Conservation (phyloP, 2,888 invertebrate species). For the Cartodere bifasciata region DNA sequence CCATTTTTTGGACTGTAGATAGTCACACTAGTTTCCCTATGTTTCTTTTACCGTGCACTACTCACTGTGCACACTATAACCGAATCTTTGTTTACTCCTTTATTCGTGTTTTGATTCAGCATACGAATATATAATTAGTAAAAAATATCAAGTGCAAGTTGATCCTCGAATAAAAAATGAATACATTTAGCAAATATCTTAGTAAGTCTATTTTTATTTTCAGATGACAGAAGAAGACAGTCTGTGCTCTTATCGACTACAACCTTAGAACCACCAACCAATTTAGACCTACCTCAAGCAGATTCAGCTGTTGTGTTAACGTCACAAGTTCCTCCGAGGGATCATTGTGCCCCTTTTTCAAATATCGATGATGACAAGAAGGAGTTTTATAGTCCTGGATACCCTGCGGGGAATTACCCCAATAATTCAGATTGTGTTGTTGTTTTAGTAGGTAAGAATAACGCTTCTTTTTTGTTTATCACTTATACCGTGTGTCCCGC, state of each 20-base stretch:
- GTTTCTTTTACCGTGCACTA: too few species aligned
- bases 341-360: constrained; percentile 43
- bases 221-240: constrained; percentile 10
- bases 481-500: too few species aligned
- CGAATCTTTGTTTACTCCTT: too few species aligned
- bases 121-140: too few species aligned
- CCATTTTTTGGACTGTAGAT: too few species aligned
- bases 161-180: too few species aligned
- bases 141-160: too few species aligned
- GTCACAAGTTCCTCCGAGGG: constrained; percentile 13
- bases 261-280: constrained; percentile 6
- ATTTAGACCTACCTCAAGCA: constrained; percentile 14
- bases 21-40: too few species aligned
- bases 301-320: constrained; percentile 8
- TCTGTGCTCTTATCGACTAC: constrained; percentile 6
- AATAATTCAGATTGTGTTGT: constrained; percentile 53
- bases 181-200: too few species aligned
- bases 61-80: too few species aligned
- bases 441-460: constrained; percentile 55
- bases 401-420: constrained; percentile 47
- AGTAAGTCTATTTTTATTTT: constrained; percentile 5
- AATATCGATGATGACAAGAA: constrained; percentile 42
- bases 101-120: too few species aligned
- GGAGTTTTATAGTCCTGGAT: constrained; percentile 59
- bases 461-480: too few species aligned